Percentiles rank a stretch among this genome's conserved stretches.
phyloP scores from a whole-genome alignment of 2,797 vertebrate genomes.

The Oceanodroma leucorhoa region DNA sequence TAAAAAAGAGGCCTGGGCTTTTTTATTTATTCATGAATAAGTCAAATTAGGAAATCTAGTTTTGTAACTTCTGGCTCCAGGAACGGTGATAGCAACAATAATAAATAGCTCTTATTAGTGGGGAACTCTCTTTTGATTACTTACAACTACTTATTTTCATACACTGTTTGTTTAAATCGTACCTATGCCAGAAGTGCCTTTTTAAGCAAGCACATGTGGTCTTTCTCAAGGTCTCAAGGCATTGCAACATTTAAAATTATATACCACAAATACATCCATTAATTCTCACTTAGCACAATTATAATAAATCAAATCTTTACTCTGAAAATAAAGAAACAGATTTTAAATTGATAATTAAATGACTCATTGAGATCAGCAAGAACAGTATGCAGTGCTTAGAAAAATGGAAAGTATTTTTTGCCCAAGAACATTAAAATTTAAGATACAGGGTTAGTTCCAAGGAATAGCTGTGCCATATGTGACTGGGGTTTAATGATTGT shows the following conservation, averaged over 20 bases:
- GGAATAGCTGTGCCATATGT: background rate
- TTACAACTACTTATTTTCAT: conserved; percentile 21
- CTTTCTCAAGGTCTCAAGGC: conserved; percentile 1
- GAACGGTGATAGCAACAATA: background rate
- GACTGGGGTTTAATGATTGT: background rate
- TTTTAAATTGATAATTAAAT: background rate
- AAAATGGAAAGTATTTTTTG: background rate
- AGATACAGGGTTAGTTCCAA: background rate
- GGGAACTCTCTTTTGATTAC: conserved; percentile 9
- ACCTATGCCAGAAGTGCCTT: background rate
- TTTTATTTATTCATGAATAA: background rate
- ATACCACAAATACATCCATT: background rate
- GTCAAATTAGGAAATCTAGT: background rate
- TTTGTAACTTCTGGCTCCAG: conserved; percentile 1
- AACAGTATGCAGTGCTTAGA: background rate
- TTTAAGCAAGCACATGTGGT: background rate
- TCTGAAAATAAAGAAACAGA: background rate
- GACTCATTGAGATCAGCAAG: background rate
- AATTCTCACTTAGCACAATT: background rate
- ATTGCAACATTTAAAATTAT: background rate
- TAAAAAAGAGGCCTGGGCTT: background rate
- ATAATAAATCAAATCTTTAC: background rate
- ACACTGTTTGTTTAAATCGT: conserved; percentile 16
- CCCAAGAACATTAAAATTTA: background rate
- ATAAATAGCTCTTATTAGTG: conserved; percentile 7